phyloP scores from a whole-genome alignment of 2,113 vertebrate genomes.

The Ochotona curzoniae region DNA sequence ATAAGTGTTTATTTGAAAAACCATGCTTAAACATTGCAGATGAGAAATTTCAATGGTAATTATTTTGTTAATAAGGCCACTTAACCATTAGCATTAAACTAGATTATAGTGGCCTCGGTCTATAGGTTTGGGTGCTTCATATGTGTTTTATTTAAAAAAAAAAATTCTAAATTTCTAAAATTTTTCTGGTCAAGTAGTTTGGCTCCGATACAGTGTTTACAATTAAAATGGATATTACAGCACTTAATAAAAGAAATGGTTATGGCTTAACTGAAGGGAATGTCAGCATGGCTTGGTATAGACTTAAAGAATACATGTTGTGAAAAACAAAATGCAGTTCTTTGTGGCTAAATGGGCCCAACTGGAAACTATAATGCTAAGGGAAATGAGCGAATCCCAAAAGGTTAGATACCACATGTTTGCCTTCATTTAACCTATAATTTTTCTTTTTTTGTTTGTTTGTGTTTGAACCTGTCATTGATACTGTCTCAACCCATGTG shows the following conservation, averaged over 20 bases:
- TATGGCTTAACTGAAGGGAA: constrained; percentile 61
- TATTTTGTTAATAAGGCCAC: neutral
- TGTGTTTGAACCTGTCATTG: too few relatives aligned
- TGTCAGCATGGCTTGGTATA: constrained; percentile 68
- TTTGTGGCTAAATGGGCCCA: too few relatives aligned
- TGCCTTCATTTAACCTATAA: too few relatives aligned
- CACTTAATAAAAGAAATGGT: constrained; percentile 54
- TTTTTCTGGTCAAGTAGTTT: constrained; percentile 57
- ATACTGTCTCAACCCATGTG: too few relatives aligned
- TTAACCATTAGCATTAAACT: neutral
- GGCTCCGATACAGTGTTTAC: constrained; percentile 68
- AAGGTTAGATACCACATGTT: too few relatives aligned
- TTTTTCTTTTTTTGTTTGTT: too few relatives aligned
- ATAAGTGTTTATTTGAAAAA: constrained; percentile 46
- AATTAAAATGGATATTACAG: constrained; percentile 55
- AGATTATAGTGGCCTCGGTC: neutral
- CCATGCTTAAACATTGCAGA: constrained; percentile 52
- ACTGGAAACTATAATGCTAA: too few relatives aligned
- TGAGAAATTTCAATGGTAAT: constrained; percentile 3
- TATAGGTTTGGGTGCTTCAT: constrained; percentile 22
- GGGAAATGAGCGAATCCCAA: too few relatives aligned
- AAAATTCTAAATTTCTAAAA: constrained; percentile 31
- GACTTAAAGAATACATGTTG: constrained; percentile 62
- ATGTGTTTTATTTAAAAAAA: constrained; percentile 14
- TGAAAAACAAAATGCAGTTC: too few relatives aligned